These are phyloP conservation scores for Pseudotriccus pelzelni DNA, from an alignment of 2,797 vertebrate species.

Conservation along the genomic window DNA sequence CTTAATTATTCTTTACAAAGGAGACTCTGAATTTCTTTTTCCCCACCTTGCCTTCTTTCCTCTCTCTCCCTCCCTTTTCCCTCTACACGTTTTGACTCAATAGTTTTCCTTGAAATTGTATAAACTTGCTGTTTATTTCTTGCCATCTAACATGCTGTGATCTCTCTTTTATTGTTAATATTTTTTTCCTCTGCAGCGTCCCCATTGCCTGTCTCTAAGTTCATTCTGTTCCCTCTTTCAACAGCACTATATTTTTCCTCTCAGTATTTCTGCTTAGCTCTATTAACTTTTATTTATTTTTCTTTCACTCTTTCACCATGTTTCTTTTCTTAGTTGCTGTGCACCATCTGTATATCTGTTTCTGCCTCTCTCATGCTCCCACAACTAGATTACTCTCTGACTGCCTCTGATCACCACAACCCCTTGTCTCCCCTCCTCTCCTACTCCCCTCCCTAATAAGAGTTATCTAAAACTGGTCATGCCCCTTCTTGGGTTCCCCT, in stretches of 20 bases:
- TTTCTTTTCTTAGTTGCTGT: conserved; percentile 54
- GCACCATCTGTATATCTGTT: conserved; percentile 55
- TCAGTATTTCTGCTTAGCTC: conserved; percentile 67
- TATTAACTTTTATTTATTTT: conserved; percentile 74
- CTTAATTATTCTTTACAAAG: conserved; percentile 62
- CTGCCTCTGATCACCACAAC: background rate
- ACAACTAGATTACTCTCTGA: background rate
- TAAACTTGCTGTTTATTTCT: conserved; percentile 68
- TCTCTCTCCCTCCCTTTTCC: conserved; percentile 6
- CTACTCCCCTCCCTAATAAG: background rate
- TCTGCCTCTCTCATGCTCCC: background rate
- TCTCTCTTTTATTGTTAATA: conserved; percentile 64
- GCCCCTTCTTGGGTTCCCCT: background rate
- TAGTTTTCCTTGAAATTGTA: conserved; percentile 60
- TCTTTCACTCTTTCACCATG: conserved; percentile 51
- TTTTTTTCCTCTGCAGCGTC: conserved; percentile 46
- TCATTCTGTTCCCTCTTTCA: conserved; percentile 51
- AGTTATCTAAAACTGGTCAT: background rate
- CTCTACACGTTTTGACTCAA: conserved; percentile 42
- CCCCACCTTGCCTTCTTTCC: background rate
- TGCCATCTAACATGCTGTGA: conserved; percentile 47
- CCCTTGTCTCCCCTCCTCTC: background rate
- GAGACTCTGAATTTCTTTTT: conserved; percentile 24
- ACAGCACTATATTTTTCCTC: conserved; percentile 49
- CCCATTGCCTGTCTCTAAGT: conserved; percentile 38